Evolutionary conservation across 1,140 invertebrate species (phyloP).

Genomic region (Drosophila azteca): DNA sequence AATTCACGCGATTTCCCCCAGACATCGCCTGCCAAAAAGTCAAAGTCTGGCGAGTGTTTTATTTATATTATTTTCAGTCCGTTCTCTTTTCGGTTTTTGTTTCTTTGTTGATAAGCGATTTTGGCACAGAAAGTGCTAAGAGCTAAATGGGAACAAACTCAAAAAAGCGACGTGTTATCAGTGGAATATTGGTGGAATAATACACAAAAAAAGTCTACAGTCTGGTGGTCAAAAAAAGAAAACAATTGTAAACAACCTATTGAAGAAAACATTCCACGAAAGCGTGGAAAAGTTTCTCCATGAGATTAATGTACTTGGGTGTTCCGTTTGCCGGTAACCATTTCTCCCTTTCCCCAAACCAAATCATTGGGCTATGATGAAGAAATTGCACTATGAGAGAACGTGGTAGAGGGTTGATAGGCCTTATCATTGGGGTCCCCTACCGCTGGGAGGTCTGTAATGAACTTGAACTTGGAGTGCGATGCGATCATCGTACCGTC

Average conservation of each 20-base stretch:
- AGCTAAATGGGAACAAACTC: slow-evolving; percentile 23
- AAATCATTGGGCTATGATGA: slow-evolving; percentile 10
- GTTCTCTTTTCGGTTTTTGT: background rate
- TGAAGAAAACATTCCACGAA: background rate
- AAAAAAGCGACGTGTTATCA: slow-evolving; percentile 24
- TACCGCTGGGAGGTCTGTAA: slow-evolving; percentile 16
- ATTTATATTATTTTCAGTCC: slow-evolving; percentile 10
- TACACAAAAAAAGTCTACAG: slow-evolving; percentile 23
- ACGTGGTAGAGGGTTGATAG: slow-evolving; percentile 51
- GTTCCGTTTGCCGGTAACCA: no score
- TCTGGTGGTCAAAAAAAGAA: slow-evolving; percentile 17
- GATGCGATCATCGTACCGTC: slow-evolving; percentile 21
- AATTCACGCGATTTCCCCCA: slow-evolving; percentile 39
- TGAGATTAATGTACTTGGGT: slow-evolving; percentile 15
- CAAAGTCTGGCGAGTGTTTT: slow-evolving; percentile 48
- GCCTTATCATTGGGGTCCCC: background rate
- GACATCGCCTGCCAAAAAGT: slow-evolving; percentile 7
- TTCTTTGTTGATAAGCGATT: slow-evolving; percentile 16
- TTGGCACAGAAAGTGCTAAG: slow-evolving; percentile 10
- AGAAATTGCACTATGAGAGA: slow-evolving; percentile 36
- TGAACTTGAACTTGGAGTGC: slow-evolving; percentile 61
- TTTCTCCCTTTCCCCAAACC: background rate
- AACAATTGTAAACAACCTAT: slow-evolving; percentile 27
- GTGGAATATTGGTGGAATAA: background rate
- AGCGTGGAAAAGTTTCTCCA: slow-evolving; percentile 58